Base-by-base conservation (phyloP, 1,140 invertebrate species). In the Armadillidium nasatum region DNA sequence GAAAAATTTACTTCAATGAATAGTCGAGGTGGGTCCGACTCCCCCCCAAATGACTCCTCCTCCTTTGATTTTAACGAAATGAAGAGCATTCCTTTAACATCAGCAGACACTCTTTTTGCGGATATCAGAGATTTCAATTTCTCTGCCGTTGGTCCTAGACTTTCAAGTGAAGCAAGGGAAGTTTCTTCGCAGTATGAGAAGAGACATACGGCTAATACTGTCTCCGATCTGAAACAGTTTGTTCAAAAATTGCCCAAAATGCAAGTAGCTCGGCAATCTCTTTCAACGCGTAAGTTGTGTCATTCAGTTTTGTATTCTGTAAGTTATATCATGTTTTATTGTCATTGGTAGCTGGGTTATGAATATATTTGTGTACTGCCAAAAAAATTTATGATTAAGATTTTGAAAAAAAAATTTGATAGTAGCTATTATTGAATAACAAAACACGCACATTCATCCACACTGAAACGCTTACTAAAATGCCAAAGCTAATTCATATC, bases 111-210 rank as follows among this genome's bases (percentile, higher is more conserved):
- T 83, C 85, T 98, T 4, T 98, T 91, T 86, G 89, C 90, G 15
- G 95, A 97, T 85, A 87, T 95, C 54, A 88, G 96, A 67, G 95
- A 98, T 84, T 94, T 94, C 86, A 96, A 94, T 85, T 98, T 98
- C 83, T 95, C 94, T 84, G 93, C 92, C 76, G 93, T 97, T 23
- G 94, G 94, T 19, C 88, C 90, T 71, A 88, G 92, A 46, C 85
- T 99, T 0, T 94, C 92, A 70, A 91, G 90, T 82, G 96, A 95
- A 85, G 94, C 94, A 0, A 94, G 92, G 84, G 85, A 91, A 10
- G 94, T 98, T 54, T 91, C 93, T 75, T 89, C 89, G 0, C 92
- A 96, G 84, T 89, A 94, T 84, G 93, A 95, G 84, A 93, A 95
- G 83, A 88, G 91, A 67, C 92, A 94, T 83, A 88, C 89, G 33